Evolutionary conservation across 2,888 invertebrate species (phyloP).

Genomic region (Chymomyza amoena): DNA sequence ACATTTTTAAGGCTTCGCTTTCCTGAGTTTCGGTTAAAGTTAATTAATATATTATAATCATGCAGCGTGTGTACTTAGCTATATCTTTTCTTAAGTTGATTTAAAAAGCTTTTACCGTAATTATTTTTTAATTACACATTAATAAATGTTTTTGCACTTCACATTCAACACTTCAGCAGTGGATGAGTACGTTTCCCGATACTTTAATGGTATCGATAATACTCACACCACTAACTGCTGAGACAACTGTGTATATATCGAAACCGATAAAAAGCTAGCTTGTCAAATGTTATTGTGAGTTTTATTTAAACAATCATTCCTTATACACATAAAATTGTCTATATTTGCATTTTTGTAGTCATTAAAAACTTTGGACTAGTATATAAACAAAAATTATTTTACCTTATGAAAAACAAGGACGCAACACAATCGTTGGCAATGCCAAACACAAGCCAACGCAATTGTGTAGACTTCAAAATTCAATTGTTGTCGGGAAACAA

Average conservation of each 20-base stretch:
- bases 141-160: neutral
- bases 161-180: neutral
- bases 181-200: neutral
- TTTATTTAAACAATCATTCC: neutral
- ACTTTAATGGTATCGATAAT: neutral
- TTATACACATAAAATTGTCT: neutral
- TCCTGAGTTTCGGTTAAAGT: neutral
- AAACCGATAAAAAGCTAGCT: neutral
- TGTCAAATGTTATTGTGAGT: neutral
- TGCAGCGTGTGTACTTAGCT: neutral
- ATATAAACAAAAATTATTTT: neutral
- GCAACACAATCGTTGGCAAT: neutral
- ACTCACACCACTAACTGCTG: neutral
- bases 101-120: neutral
- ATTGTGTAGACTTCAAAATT: conserved; percentile 51
- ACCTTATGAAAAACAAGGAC: neutral
- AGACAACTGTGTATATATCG: neutral
- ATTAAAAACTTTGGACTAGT: neutral
- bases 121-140: neutral
- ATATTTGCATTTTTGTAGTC: conserved; percentile 1
- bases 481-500: conserved; percentile 67
- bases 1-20: neutral
- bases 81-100: neutral
- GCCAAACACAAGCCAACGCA: conserved; percentile 13
- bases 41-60: neutral